Conservation (phyloP, 2,797 vertebrate species). For the Pteropus rufus region DNA sequence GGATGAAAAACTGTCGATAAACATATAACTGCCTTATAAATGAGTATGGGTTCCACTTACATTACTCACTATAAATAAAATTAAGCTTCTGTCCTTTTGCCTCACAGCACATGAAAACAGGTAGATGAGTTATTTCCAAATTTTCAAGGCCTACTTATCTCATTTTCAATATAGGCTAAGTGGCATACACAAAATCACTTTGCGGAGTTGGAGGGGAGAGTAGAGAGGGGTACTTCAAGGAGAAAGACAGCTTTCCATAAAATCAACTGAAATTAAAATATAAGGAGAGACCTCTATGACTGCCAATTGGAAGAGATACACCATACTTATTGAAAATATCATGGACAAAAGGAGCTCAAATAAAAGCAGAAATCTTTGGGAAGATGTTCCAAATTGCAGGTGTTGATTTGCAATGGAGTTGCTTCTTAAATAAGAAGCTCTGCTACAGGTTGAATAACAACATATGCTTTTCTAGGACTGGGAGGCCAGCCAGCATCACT, state of each 20-base stretch:
- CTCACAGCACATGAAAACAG: background rate
- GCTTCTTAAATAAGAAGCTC: background rate
- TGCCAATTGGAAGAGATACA: background rate
- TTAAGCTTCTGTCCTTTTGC: background rate
- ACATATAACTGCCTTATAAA: background rate
- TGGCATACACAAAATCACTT: background rate
- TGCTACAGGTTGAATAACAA: background rate
- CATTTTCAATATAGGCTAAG: background rate
- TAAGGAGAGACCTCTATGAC: background rate
- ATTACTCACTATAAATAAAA: slow-evolving; percentile 25
- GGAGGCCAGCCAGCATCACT: background rate
- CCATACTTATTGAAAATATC: background rate
- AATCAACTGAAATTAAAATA: background rate
- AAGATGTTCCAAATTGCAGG: background rate
- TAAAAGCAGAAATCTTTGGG: background rate
- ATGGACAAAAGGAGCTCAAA: background rate
- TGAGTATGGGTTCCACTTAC: background rate
- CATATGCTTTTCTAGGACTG: background rate
- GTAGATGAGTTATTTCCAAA: background rate
- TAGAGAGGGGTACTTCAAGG: background rate
- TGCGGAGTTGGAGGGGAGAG: background rate
- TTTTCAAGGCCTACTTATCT: background rate
- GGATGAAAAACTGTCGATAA: background rate
- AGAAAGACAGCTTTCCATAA: background rate
- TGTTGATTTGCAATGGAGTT: background rate